These are phyloP conservation scores for Chymomyza fuscimana DNA, from an alignment of 2,888 invertebrate species.

Conservation along the genomic window DNA sequence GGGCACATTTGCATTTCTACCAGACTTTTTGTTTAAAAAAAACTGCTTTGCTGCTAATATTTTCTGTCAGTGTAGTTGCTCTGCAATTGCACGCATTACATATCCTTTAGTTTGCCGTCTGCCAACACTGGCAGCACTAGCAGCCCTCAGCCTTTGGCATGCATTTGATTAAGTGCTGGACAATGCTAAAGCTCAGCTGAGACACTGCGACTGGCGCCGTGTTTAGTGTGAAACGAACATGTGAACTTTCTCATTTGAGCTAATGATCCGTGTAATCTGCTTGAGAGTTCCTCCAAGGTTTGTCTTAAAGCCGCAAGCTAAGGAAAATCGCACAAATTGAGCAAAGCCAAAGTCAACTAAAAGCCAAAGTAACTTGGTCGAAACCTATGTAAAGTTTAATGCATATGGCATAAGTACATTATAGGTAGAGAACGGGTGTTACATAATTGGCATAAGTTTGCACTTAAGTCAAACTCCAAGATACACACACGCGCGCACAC, in stretches of 20 bases:
- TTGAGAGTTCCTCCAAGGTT: slow-evolving; percentile 21
- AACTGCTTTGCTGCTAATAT: not conserved
- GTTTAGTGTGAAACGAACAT: slow-evolving; percentile 54
- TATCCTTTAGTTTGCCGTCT: too few relatives aligned
- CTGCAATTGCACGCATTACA: not conserved
- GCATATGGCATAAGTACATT: slow-evolving; percentile 16
- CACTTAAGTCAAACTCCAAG: slow-evolving; percentile 62
- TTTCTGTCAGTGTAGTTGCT: not conserved
- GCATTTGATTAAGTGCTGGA: slow-evolving; percentile 70
- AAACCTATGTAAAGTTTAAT: slow-evolving; percentile 22
- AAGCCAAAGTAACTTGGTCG: not conserved
- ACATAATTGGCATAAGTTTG: slow-evolving; percentile 69
- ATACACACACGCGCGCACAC: slow-evolving; percentile 10
- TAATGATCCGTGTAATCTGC: slow-evolving; percentile 69
- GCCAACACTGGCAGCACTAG: too few relatives aligned
- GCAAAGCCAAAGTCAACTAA: slow-evolving; percentile 13
- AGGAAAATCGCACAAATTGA: slow-evolving; percentile 2
- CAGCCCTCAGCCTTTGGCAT: slow-evolving; percentile 11
- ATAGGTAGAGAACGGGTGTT: slow-evolving; percentile 46
- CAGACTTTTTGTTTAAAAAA: too few relatives aligned
- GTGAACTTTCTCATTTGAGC: slow-evolving; percentile 68
- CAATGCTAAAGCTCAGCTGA: slow-evolving; percentile 14
- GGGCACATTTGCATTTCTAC: too few relatives aligned
- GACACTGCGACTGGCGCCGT: slow-evolving; percentile 21
- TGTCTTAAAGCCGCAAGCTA: not conserved